Evolutionary conservation across 2,888 invertebrate genomes (phyloP).

Genomic region (Mylabris sibirica): DNA sequence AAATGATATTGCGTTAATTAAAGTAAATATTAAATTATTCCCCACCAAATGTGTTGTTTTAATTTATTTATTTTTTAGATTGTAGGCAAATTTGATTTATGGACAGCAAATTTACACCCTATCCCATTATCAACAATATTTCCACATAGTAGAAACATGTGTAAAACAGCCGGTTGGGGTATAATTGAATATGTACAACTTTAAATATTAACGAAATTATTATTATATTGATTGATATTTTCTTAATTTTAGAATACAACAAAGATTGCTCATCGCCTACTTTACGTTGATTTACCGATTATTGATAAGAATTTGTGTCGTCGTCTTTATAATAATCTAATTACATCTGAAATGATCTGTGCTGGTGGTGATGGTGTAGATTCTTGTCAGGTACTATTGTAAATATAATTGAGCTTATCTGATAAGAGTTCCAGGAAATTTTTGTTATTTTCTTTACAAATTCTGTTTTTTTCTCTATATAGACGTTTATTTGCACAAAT

Average conservation of each 20-base stretch:
- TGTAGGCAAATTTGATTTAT: not conserved
- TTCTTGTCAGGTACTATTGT: conserved; percentile 30
- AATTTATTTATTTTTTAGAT: not conserved
- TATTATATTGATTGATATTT: not conserved
- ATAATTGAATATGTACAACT: conserved; percentile 1
- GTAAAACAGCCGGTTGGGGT: conserved; percentile 10
- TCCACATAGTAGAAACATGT: not conserved
- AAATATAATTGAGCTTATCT: no score
- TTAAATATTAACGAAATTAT: not conserved
- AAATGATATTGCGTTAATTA: conserved; percentile 35
- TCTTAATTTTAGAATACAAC: conserved; percentile 24
- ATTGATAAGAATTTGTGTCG: not conserved
- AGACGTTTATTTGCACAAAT: not conserved
- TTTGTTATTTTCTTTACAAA: conserved; percentile 1
- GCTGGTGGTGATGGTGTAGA: conserved; percentile 25
- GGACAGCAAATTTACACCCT: not conserved
- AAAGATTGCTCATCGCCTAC: conserved; percentile 12
- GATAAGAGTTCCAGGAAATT: not conserved
- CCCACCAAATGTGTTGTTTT: not conserved
- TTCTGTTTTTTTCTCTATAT: not conserved
- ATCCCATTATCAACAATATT: not conserved
- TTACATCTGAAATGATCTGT: conserved; percentile 25
- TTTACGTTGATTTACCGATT: conserved; percentile 21
- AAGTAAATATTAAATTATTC: conserved; percentile 17
- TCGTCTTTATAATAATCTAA: conserved; percentile 11